A percentile compares a stretch with the other conserved stretches of the same genome.
phyloP scores from a whole-genome alignment of 2,797 vertebrate species.

The Chrysolophus pictus region DNA sequence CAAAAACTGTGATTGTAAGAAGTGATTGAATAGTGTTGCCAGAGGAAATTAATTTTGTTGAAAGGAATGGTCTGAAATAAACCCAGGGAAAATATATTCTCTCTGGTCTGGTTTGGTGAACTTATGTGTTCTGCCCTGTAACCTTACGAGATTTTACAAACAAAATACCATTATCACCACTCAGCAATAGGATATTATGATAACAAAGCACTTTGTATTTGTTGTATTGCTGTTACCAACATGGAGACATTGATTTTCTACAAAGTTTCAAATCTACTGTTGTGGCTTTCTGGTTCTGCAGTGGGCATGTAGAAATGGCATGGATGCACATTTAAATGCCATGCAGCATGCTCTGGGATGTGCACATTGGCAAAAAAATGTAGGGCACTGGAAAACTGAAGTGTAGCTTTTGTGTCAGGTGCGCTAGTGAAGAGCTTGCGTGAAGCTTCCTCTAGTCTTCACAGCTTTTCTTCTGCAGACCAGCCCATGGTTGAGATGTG shows the following conservation, averaged over 20 bases:
- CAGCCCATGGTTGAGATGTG: not conserved
- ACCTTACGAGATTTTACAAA: not conserved
- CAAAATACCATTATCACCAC: not conserved
- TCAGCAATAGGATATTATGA: rapidly evolving
- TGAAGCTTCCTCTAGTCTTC: not conserved
- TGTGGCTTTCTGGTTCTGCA: not conserved
- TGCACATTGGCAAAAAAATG: not conserved
- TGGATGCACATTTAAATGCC: not conserved
- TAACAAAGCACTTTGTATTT: not conserved
- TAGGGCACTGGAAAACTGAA: not conserved
- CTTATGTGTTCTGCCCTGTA: not conserved
- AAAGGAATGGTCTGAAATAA: not conserved
- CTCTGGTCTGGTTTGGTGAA: not conserved
- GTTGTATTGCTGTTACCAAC: not conserved
- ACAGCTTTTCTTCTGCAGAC: not conserved
- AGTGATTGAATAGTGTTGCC: not conserved
- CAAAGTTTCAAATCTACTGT: not conserved
- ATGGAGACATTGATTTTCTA: rapidly evolving
- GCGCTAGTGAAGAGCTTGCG: rapidly evolving
- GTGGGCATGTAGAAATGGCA: not conserved
- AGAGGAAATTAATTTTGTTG: not conserved
- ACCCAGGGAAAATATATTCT: too few species aligned
- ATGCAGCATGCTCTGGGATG: not conserved
- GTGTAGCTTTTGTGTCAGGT: not conserved
- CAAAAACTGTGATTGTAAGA: not conserved